Base-by-base conservation (phyloP, 2,113 vertebrate species). In the Corapipo altera region DNA sequence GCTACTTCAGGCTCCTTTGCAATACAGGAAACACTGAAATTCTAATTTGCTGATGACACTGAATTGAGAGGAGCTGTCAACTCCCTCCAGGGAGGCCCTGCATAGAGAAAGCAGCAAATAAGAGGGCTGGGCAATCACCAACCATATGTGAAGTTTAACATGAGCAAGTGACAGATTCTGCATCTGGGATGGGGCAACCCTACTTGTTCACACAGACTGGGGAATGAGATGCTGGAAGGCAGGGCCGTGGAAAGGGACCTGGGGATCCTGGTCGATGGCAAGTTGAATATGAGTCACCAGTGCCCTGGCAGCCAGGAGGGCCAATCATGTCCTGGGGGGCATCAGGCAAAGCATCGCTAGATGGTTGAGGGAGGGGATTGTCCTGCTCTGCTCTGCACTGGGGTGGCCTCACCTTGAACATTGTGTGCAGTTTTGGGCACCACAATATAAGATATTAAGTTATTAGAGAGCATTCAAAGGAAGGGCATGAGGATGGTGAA, bases 201-300 rank as follows among this genome's bases (percentile, higher is more conserved):
- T 65, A 6, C 8, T 1, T 28, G 11, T 64, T 2, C 6, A 3
- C 8, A 15, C 3, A 30, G 61, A 58, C 32, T 11, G 19, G 37
- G 21, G 10, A 72, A 59, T 3, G 22, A 44, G 33, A 11, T 4
- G 1, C 3, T 58, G 43, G 26, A 15, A 8, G 35, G 26, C 9
- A 51, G 21, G 7, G 14, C 21, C 2, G 3, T 5, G 2, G 11
- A 51, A 80, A 80, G 5, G 6, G 1, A 15, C 26, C 4, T 43
- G 11, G 5, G 5, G 0, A 3, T 48, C 16, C 24, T 26, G 13
- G 19, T 48, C 1, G 0, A 0, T 18, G 21, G 1, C 1, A 41
- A 57, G 35, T 0, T 35, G 67, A 22, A 7, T 7, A 3, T 11
- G 35, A 12, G 21, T 0, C 58, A 80, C 35, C 51, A 80, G 85